Conservation (phyloP, 2,888 invertebrate genomes). For the Caenorhabditis sulstoni region DNA sequence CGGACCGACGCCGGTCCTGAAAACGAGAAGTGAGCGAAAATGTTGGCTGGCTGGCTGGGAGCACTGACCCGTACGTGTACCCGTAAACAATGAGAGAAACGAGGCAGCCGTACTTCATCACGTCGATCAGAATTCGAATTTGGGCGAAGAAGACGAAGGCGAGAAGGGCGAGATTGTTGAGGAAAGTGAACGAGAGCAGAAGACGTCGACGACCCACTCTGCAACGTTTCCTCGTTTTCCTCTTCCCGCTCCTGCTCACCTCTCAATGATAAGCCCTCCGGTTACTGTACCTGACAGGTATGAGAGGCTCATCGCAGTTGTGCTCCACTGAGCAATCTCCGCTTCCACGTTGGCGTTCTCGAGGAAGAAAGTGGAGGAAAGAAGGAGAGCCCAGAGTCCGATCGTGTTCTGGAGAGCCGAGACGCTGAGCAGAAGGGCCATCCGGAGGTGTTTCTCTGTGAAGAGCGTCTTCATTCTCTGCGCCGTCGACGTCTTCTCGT, state of each 20-base stretch:
- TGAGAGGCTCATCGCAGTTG: constrained; percentile 70
- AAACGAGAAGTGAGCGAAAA: constrained; percentile 8
- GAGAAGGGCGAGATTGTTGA: constrained; percentile 61
- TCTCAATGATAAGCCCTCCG: constrained; percentile 69
- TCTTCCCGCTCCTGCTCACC: constrained; percentile 27
- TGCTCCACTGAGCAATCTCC: constrained; percentile 68
- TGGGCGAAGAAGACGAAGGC: constrained; percentile 66
- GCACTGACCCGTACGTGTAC: constrained; percentile 71
- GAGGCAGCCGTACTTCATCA: constrained; percentile 69
- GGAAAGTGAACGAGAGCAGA: constrained; percentile 65
- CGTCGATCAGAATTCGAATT: constrained; percentile 56
- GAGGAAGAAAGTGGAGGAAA: constrained; percentile 72
- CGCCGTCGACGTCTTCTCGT: constrained; percentile 32
- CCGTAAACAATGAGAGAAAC: constrained; percentile 65
- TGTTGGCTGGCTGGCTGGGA: too few relatives aligned
- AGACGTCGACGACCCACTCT: constrained; percentile 69
- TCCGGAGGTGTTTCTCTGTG: constrained; percentile 66
- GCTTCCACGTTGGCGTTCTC: constrained; percentile 57
- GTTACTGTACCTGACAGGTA: constrained; percentile 70
- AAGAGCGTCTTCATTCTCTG: constrained; percentile 60
- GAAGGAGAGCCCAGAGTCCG: constrained; percentile 71
- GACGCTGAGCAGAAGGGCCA: constrained; percentile 56
- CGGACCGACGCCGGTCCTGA: constrained; percentile 71
- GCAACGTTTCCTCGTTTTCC: constrained; percentile 15
- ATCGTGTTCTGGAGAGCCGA: constrained; percentile 67